Conservation (phyloP, 2,113 vertebrate genomes). For the Rissa tridactyla region DNA sequence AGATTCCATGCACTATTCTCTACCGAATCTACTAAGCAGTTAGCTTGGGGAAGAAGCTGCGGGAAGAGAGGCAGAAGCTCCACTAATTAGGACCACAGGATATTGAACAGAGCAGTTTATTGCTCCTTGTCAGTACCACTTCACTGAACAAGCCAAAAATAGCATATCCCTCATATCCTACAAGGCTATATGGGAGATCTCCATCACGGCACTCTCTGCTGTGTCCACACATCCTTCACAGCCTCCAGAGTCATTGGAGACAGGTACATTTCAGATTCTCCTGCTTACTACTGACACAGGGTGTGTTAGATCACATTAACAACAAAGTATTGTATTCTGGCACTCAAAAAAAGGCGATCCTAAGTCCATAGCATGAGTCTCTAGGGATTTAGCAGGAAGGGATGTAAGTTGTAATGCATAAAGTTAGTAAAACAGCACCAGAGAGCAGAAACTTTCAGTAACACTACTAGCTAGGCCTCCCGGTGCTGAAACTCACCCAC, state of each 20-base stretch:
- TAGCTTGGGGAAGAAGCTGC: background rate
- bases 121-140: background rate
- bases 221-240: background rate
- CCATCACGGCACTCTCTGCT: background rate
- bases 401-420: background rate
- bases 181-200: background rate
- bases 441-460: background rate
- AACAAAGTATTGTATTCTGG: background rate
- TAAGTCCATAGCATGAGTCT: background rate
- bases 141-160: background rate
- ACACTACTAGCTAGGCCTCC: background rate
- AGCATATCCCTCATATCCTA: background rate
- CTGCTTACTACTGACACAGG: background rate
- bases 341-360: background rate
- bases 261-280: background rate
- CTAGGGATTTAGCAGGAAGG: background rate
- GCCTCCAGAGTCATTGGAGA: background rate
- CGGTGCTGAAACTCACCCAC: slow-evolving; percentile 61
- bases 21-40: background rate
- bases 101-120: background rate
- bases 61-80: background rate
- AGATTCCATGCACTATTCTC: background rate
- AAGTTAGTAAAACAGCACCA: background rate
- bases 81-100: background rate
- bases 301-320: background rate